Conservation (phyloP, 2,113 vertebrate species). For the Myotis lucifugus region DNA sequence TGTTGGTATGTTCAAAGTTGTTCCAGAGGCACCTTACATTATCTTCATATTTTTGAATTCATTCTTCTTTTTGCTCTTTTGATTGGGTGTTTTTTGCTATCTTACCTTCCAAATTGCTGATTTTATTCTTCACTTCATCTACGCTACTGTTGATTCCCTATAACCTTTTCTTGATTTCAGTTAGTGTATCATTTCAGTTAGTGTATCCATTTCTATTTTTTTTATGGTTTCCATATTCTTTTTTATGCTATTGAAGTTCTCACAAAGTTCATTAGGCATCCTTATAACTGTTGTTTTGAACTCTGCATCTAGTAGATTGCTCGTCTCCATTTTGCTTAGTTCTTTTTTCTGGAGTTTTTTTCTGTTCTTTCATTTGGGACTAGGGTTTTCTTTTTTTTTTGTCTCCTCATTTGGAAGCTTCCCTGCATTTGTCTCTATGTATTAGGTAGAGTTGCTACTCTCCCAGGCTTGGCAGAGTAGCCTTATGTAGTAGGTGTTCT, state of each 20-base stretch:
- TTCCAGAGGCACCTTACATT: background rate
- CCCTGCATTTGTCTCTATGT: background rate
- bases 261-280: background rate
- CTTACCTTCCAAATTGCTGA: background rate
- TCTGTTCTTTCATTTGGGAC: background rate
- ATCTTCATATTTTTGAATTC: background rate
- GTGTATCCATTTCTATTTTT: background rate
- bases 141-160: background rate
- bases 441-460: background rate
- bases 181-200: background rate
- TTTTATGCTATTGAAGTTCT: background rate
- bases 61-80: background rate
- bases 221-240: background rate
- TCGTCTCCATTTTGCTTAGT: background rate
- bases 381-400: background rate
- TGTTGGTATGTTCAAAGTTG: background rate
- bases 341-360: background rate
- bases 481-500: background rate
- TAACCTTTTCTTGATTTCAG: background rate
- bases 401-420: background rate
- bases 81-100: background rate
- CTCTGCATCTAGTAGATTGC: too few species aligned
- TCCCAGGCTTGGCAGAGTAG: background rate
- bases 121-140: background rate
- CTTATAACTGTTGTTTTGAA: background rate